phyloP scores from a whole-genome alignment of 2,113 vertebrate species.

The Campylorhamphus procurvoides region DNA sequence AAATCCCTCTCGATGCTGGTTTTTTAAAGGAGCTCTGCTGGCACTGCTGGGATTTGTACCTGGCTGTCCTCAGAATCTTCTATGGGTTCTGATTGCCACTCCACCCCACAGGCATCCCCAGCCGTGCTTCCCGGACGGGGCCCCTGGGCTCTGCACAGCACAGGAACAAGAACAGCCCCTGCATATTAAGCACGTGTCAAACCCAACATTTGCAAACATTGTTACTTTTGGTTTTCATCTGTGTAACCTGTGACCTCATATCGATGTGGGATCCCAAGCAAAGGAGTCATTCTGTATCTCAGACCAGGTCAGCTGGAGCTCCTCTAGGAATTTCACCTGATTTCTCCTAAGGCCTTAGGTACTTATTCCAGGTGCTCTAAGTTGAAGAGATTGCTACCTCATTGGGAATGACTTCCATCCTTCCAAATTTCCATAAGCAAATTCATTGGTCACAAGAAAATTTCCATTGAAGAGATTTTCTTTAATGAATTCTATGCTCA shows the following conservation, averaged over 20 bases:
- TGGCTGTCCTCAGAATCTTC: neutral
- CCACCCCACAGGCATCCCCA: neutral
- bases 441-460: neutral
- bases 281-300: neutral
- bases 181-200: rapidly evolving
- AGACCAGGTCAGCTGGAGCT: neutral
- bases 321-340: neutral
- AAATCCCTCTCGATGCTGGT: rapidly evolving
- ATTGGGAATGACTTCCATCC: neutral
- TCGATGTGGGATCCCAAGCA: neutral
- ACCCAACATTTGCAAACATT: neutral
- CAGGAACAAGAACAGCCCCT: neutral
- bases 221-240: neutral
- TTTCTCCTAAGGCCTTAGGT: neutral
- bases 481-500: neutral
- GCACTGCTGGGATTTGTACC: neutral
- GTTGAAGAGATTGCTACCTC: rapidly evolving
- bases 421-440: neutral
- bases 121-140: neutral
- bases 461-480: neutral
- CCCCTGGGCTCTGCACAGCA: rapidly evolving
- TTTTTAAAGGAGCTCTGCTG: neutral
- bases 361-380: neutral
- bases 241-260: neutral
- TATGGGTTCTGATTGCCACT: neutral